A percentile compares a stretch with the other conserved stretches of the same genome.
These are phyloP conservation scores for Adineta ricciae DNA, from an alignment of 2,888 invertebrate species.

Conservation along the genomic window DNA sequence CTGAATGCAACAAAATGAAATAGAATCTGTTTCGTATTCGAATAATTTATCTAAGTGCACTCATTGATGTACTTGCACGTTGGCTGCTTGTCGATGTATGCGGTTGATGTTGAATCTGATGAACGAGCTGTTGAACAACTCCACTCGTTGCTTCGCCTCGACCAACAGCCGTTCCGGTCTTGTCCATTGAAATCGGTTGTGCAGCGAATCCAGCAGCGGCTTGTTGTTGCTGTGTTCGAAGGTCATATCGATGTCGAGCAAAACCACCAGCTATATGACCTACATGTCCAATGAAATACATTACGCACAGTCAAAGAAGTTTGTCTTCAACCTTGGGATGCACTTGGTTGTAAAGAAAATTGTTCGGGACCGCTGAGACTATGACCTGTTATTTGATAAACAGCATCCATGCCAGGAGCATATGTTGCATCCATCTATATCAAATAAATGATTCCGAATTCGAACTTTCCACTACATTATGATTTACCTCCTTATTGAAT, in stretches of 20 bases:
- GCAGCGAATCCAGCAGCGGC: neutral
- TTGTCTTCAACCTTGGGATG: neutral
- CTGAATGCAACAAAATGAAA: neutral
- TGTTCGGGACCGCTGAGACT: neutral
- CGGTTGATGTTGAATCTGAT: constrained; percentile 20
- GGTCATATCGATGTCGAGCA: constrained; percentile 8
- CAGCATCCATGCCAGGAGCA: constrained; percentile 1
- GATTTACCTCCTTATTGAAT: neutral
- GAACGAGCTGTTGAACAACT: constrained; percentile 21
- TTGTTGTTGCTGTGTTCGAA: neutral
- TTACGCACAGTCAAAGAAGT: neutral
- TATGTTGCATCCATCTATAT: neutral
- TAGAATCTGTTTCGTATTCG: neutral
- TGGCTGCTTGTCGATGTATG: constrained; percentile 1
- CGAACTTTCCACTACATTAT: no score
- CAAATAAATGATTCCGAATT: no score
- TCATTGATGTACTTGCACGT: constrained; percentile 18
- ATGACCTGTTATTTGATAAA: constrained; percentile 1
- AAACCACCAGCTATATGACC: constrained; percentile 12
- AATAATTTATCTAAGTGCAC: neutral
- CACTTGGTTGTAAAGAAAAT: constrained; percentile 19
- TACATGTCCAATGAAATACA: neutral
- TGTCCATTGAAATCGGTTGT: neutral
- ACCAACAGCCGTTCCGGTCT: neutral
- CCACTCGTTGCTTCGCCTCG: neutral